Evolutionary conservation across 2,113 vertebrate species (phyloP).

Genomic region (Tonatia bakeri): DNA sequence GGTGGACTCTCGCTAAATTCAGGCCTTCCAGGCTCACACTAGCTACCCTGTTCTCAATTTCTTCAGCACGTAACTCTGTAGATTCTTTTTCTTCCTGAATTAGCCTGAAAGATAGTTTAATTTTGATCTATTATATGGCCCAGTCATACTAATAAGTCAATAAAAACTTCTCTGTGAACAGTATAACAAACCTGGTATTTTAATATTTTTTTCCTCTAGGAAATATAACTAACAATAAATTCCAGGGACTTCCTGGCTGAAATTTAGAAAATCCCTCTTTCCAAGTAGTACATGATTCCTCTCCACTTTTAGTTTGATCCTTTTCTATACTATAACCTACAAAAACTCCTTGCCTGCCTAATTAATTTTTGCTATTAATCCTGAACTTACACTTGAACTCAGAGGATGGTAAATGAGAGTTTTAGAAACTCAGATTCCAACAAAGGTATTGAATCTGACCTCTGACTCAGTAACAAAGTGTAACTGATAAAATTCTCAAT

Average conservation of each 20-base stretch:
- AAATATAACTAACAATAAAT: background rate
- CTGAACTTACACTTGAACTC: background rate
- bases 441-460: background rate
- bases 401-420: background rate
- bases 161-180: background rate
- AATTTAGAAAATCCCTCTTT: background rate
- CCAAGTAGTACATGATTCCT: background rate
- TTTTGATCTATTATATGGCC: background rate
- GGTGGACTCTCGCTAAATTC: constrained; percentile 93
- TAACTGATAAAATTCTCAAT: background rate
- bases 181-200: background rate
- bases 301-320: background rate
- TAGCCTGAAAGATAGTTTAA: constrained; percentile 81
- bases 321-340: background rate
- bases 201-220: background rate
- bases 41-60: constrained; percentile 97
- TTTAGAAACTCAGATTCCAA: background rate
- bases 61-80: constrained; percentile 95
- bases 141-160: background rate
- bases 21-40: constrained; percentile 97
- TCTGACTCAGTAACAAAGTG: background rate
- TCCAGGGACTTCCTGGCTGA: background rate
- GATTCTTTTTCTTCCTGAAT: constrained; percentile 99
- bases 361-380: background rate
- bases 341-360: background rate